phyloP scores from a whole-genome alignment of 2,113 vertebrate genomes.

The Burhinus oedicnemus region DNA sequence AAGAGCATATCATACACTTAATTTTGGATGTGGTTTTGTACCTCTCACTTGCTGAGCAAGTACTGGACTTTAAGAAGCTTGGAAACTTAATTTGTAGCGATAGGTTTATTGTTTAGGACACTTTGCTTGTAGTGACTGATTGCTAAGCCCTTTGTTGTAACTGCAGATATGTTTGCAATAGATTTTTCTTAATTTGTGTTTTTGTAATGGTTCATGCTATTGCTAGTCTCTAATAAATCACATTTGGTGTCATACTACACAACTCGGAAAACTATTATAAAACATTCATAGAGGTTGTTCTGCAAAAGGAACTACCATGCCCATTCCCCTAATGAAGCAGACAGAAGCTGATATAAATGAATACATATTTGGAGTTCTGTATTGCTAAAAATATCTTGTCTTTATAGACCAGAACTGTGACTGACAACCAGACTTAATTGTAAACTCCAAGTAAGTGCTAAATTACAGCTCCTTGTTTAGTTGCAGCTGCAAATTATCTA shows the following conservation, averaged over 20 bases:
- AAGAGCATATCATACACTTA: background rate
- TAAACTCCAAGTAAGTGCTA: background rate
- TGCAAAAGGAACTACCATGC: background rate
- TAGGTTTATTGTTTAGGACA: background rate
- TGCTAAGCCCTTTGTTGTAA: background rate
- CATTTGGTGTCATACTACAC: background rate
- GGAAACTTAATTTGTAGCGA: background rate
- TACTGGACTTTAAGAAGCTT: background rate
- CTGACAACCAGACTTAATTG: background rate
- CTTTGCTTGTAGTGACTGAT: background rate
- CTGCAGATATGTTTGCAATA: background rate
- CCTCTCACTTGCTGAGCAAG: background rate
- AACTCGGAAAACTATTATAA: background rate
- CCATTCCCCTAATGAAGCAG: background rate
- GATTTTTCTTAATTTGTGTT: background rate
- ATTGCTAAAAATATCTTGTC: background rate
- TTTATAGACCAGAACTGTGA: background rate
- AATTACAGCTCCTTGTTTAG: background rate
- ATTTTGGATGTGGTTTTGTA: background rate
- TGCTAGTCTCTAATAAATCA: background rate
- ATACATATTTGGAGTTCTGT: background rate
- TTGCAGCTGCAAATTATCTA: background rate
- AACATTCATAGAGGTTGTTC: background rate
- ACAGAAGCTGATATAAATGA: background rate
- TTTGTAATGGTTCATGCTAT: background rate